Conservation (phyloP, 2,888 invertebrate species). For the Cremastinae sp. region DNA sequence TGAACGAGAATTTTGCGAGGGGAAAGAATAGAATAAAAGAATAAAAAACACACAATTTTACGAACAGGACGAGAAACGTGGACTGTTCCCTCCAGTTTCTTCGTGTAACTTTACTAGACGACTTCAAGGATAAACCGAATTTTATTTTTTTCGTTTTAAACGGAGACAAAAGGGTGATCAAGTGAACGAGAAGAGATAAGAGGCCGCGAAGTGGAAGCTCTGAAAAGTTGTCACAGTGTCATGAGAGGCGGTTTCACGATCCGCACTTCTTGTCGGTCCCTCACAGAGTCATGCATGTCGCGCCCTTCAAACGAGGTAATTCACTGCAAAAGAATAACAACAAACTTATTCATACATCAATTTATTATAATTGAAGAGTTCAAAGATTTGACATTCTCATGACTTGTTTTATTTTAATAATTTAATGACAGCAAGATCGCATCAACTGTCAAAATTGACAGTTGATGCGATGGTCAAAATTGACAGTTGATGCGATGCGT, state of each 20-base stretch:
- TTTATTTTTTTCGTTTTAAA: conserved; percentile 21
- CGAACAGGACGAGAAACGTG: too few relatives aligned
- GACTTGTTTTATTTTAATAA: too few relatives aligned
- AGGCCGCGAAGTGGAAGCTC: conserved; percentile 71
- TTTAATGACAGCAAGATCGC: too few relatives aligned
- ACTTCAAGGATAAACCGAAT: conserved; percentile 1
- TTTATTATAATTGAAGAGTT: neutral
- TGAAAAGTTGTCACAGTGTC: conserved; percentile 78
- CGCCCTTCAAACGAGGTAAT: conserved; percentile 79
- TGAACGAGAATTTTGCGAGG: conserved; percentile 37
- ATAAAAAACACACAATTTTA: too few relatives aligned
- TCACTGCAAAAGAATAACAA: too few relatives aligned
- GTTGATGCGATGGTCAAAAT: too few relatives aligned
- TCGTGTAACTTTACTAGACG: conserved; percentile 11
- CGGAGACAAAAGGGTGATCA: conserved; percentile 36
- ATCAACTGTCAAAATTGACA: too few relatives aligned
- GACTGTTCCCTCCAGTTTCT: conserved; percentile 3
- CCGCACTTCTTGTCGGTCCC: conserved; percentile 79
- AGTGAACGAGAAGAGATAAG: conserved; percentile 50
- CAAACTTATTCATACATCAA: conserved; percentile 34
- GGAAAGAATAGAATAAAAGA: conserved; percentile 1
- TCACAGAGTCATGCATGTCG: conserved; percentile 80
- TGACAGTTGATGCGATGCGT: too few relatives aligned
- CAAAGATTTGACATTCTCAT: neutral
- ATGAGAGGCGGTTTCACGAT: conserved; percentile 80